Conservation (phyloP, 2,113 vertebrate species). For the Pyrgilauda ruficollis region DNA sequence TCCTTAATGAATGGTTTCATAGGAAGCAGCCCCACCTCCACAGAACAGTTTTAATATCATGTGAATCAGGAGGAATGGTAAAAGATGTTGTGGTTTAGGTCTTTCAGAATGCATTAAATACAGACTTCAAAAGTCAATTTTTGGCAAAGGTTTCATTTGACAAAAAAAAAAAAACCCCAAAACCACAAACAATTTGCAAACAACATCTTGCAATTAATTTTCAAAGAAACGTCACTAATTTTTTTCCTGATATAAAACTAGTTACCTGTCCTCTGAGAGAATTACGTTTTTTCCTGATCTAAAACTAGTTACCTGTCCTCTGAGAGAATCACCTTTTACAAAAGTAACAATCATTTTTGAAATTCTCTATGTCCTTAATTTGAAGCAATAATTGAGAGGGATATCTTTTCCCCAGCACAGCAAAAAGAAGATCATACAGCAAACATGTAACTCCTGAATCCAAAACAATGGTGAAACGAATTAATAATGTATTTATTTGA, state of each 20-base stretch:
- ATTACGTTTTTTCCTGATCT: not conserved
- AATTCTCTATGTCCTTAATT: not conserved
- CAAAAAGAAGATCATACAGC: not conserved
- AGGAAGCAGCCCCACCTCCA: not conserved
- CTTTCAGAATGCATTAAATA: not conserved
- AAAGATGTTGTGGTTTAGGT: not conserved
- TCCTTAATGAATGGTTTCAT: not conserved
- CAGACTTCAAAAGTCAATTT: not conserved
- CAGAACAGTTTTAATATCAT: not conserved
- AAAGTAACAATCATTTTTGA: not conserved
- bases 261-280: not conserved
- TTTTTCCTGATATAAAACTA: not conserved
- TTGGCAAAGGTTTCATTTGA: not conserved
- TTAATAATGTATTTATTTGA: fast-evolving
- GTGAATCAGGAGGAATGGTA: not conserved
- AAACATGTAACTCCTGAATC: not conserved
- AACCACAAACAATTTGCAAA: not conserved
- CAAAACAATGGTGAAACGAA: not conserved
- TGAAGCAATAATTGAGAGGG: not conserved
- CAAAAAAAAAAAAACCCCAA: not conserved
- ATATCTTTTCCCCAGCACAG: not conserved
- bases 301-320: not conserved
- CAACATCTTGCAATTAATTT: not conserved
- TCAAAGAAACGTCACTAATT: fast-evolving
- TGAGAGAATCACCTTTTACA: not conserved